Conservation (phyloP, 2,113 vertebrate species). For the Nansenia antarctica region DNA sequence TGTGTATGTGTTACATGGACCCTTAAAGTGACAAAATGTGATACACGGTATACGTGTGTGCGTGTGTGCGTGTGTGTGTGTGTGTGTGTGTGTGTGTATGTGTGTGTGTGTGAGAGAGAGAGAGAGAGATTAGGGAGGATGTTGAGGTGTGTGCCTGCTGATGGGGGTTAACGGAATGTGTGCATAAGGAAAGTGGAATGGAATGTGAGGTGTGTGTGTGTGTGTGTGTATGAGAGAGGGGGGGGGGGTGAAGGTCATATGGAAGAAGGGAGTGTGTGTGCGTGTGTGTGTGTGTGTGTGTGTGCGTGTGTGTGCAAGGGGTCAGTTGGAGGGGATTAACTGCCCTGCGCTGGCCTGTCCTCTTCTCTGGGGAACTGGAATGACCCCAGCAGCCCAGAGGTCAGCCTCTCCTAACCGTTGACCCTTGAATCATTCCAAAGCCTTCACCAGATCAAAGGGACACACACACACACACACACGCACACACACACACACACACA, state of each 20-base stretch:
- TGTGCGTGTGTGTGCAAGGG: not conserved
- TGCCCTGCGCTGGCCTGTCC: not conserved
- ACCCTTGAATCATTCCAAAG: not conserved
- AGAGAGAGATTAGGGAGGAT: not conserved
- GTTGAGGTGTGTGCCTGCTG: conserved; percentile 3
- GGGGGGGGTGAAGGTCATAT: not conserved
- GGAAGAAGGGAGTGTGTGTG: not conserved
- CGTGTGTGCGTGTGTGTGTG: not conserved
- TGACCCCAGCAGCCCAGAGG: not conserved
- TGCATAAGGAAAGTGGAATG: no score
- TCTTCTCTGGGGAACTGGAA: not conserved
- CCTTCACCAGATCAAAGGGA: not conserved
- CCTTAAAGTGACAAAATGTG: not conserved
- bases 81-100: not conserved
- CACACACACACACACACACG: not conserved
- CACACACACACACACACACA: not conserved
- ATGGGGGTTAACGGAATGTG: not conserved
- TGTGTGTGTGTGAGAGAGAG: not conserved
- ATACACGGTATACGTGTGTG: not conserved
- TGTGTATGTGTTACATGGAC: conserved; percentile 15
- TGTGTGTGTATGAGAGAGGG: no score
- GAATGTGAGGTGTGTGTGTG: no score
- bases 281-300: not conserved
- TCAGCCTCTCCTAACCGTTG: not conserved
- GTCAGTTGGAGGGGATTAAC: not conserved